Evolutionary conservation across 1,140 invertebrate species (phyloP).

Genomic region (Eumeta japonica): DNA sequence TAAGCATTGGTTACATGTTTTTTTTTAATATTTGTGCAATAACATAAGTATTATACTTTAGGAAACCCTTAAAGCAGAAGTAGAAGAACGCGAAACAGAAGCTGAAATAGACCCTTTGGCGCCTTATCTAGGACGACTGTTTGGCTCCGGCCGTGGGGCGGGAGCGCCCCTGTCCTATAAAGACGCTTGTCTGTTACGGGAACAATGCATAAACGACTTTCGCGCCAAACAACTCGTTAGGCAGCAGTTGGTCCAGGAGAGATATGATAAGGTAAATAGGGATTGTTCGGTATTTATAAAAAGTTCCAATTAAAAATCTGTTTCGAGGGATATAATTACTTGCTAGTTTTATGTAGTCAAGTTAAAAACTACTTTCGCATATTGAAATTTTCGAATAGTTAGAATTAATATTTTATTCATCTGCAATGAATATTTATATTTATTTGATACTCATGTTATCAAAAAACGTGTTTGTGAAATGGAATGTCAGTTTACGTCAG

Average conservation of each 20-base stretch:
- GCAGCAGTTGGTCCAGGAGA: conserved; percentile 42
- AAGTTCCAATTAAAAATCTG: too few relatives aligned
- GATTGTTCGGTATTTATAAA: too few relatives aligned
- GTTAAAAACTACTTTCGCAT: neutral
- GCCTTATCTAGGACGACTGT: conserved; percentile 47
- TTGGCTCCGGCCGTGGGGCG: conserved; percentile 28
- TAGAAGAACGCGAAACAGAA: conserved; percentile 49
- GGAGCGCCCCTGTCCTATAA: conserved; percentile 24
- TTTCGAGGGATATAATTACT: too few relatives aligned
- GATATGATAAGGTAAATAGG: conserved; percentile 41
- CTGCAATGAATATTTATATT: too few relatives aligned
- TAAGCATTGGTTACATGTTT: too few relatives aligned
- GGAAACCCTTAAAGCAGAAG: conserved; percentile 40
- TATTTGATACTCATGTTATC: too few relatives aligned
- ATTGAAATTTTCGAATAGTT: neutral
- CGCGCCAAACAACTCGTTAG: conserved; percentile 37
- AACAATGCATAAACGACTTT: conserved; percentile 53
- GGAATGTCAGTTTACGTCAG: too few relatives aligned
- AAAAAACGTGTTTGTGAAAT: too few relatives aligned
- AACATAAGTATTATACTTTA: too few relatives aligned
- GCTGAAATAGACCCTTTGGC: conserved; percentile 49
- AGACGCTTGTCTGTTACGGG: conserved; percentile 33
- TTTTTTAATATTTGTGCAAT: too few relatives aligned
- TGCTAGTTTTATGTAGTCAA: neutral
- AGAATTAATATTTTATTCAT: too few relatives aligned